Evolutionary conservation across 2,888 invertebrate species (phyloP), one percentile per base, ranked within the genome.

Genomic region (Netelia fuscicornis): DNA sequence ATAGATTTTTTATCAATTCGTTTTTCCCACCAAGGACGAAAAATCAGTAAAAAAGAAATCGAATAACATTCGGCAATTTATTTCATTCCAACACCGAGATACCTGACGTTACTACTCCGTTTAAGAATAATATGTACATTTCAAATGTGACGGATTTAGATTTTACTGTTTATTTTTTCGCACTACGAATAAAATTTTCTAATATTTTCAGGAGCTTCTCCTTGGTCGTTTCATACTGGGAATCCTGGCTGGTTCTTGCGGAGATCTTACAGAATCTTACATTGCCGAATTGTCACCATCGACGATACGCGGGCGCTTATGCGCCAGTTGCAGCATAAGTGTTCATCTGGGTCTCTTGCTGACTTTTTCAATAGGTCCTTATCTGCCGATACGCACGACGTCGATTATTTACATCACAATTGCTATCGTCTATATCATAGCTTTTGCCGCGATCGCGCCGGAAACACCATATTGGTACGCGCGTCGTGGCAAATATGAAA

Each of bases 391-490:
- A 2, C 79, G 75, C 13, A 10, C 74, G 62, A 76, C 84, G 0
- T 71, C 86, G 3, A 62, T n/a, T 0, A 30, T 87, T 48, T 87
- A 87, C 75, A 48, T 85, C 10, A 20, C 67, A 1, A 13, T 85
- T 8, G 77, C 60, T 5, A 1, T 76, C 13, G 0, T 82, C 1
- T 64, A 86, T 10, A 42, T 48, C 1, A 25, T 37, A 1, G 2
- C 70, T 9, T 81, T 80, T 52, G 11, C 83, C 0, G 6, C 37
- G 3, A 62, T 74, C 2, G 83, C 79, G 0, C 84, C 84, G 1
- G 84, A 86, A 70, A 87, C 85, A 6, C 86, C 86, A 1, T 86
- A 79, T 17, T 86, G 87, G 85, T 70, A 85, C 48, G 68, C 84
- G 2, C 58, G 76, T 23, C 52, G 30, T 1, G 83, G 81, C 0